Conservation (phyloP, 2,888 invertebrate species). For the Dioctria rufipes region DNA sequence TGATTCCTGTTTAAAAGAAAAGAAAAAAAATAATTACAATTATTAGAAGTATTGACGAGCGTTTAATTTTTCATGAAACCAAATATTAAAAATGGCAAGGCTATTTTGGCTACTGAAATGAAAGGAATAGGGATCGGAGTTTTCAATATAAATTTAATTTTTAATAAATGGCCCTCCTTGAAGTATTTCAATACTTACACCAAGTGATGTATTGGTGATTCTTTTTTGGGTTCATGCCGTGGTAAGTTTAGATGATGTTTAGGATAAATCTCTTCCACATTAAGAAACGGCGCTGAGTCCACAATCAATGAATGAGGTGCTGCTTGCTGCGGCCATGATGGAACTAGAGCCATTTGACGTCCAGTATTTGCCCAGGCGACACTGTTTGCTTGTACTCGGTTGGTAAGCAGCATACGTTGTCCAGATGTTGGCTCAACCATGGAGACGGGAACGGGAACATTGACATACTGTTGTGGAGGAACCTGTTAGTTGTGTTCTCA, state of each 20-base stretch:
- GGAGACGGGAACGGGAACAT: slow-evolving; percentile 82
- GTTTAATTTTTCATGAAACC: slow-evolving; percentile 56
- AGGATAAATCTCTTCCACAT: slow-evolving; percentile 74
- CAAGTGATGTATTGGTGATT: slow-evolving; percentile 73
- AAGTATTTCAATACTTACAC: slow-evolving; percentile 65
- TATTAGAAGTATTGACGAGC: slow-evolving; percentile 39
- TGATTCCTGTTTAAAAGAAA: slow-evolving; percentile 63
- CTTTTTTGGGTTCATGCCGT: slow-evolving; percentile 75
- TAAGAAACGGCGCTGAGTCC: slow-evolving; percentile 82
- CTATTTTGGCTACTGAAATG: too few relatives aligned
- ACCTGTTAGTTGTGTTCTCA: slow-evolving; percentile 69
- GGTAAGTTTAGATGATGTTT: slow-evolving; percentile 77
- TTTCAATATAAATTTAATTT: too few relatives aligned
- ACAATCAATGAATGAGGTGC: slow-evolving; percentile 82
- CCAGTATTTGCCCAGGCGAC: slow-evolving; percentile 71
- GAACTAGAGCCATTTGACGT: slow-evolving; percentile 86
- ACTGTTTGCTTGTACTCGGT: slow-evolving; percentile 71
- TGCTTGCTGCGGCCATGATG: slow-evolving; percentile 87
- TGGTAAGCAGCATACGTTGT: slow-evolving; percentile 83
- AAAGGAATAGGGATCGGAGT: too few relatives aligned
- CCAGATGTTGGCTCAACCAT: slow-evolving; percentile 90
- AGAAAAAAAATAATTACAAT: slow-evolving; percentile 1
- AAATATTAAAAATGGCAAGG: too few relatives aligned
- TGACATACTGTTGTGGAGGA: slow-evolving; percentile 89
- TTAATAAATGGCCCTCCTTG: too few relatives aligned